Percentiles rank a stretch among this genome's conserved stretches.
These are phyloP conservation scores for Lepidocyrtoides sp. DNA, from an alignment of 2,888 invertebrate genomes.

Conservation along the genomic window DNA sequence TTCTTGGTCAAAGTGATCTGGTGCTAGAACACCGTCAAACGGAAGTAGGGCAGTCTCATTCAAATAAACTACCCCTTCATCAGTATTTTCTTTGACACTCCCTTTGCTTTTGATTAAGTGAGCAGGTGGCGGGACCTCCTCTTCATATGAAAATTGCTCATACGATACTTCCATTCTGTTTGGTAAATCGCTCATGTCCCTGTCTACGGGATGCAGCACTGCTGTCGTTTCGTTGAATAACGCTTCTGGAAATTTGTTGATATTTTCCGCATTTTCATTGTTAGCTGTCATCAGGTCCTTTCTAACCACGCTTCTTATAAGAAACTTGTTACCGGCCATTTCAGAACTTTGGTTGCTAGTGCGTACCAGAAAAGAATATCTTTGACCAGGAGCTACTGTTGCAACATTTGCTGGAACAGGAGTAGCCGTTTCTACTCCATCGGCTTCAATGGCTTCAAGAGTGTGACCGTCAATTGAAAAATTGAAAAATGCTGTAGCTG, in stretches of 20 bases:
- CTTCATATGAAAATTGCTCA: constrained; percentile 41
- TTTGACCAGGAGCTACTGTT: constrained; percentile 73
- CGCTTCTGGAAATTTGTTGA: constrained; percentile 80
- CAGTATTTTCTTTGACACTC: too few relatives aligned
- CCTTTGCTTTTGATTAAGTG: too few relatives aligned
- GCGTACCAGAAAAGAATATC: constrained; percentile 82
- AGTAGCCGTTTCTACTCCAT: constrained; percentile 70
- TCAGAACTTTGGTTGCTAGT: neutral
- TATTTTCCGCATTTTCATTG: constrained; percentile 71
- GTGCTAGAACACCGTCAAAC: constrained; percentile 72
- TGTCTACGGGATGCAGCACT: constrained; percentile 64
- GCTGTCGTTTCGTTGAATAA: constrained; percentile 75
- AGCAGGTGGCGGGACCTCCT: constrained; percentile 8
- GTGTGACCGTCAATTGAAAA: constrained; percentile 82
- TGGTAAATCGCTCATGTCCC: neutral
- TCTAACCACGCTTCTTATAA: neutral
- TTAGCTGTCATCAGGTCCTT: constrained; percentile 36
- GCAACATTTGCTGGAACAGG: constrained; percentile 60
- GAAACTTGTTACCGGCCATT: neutral
- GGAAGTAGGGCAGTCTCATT: constrained; percentile 73
- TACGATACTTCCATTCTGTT: neutral
- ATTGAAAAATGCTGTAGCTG: constrained; percentile 73
- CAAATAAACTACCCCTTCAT: neutral
- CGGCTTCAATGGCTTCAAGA: constrained; percentile 78
- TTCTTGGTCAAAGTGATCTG: constrained; percentile 70